Evolutionary conservation across 2,113 vertebrate species (phyloP).

Genomic region (Carassius gibelio): DNA sequence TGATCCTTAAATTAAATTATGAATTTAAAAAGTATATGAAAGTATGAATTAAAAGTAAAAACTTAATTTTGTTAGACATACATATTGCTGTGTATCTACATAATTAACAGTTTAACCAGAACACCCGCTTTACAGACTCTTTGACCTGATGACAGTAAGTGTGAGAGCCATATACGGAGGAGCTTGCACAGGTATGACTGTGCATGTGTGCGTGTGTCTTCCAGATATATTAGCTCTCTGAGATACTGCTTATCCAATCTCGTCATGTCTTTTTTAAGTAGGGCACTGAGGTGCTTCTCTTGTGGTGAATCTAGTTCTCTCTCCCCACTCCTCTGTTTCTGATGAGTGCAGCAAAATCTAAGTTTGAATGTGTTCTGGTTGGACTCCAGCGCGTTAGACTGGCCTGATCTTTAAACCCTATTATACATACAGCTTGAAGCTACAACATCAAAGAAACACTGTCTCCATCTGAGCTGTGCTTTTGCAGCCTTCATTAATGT

Average conservation of each 20-base stretch:
- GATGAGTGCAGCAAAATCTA: constrained; percentile 34
- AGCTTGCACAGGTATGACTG: not conserved
- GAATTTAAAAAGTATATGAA: not conserved
- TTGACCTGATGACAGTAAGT: not conserved
- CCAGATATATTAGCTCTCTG: not conserved
- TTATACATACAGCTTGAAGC: not conserved
- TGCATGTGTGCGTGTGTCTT: not conserved
- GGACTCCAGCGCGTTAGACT: not conserved
- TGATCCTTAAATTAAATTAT: too few relatives aligned
- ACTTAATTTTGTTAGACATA: too few relatives aligned
- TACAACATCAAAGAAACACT: constrained; percentile 2
- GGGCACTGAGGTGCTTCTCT: constrained; percentile 19
- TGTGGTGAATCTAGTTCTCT: not conserved
- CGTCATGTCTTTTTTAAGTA: constrained; percentile 23
- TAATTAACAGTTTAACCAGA: not conserved
- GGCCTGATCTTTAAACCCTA: constrained; percentile 32
- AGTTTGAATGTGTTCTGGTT: constrained; percentile 14
- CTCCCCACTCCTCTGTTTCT: not conserved
- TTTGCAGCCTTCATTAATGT: not conserved
- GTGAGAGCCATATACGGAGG: not conserved
- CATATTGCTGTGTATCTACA: not conserved
- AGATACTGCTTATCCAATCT: constrained; percentile 5
- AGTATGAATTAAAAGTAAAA: not conserved
- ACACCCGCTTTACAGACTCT: not conserved
- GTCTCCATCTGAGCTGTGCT: not conserved